Evolutionary conservation across 2,113 vertebrate genomes (phyloP), one percentile per base, ranked within the genome.

Genomic region (Ginglymostoma cirratum): DNA sequence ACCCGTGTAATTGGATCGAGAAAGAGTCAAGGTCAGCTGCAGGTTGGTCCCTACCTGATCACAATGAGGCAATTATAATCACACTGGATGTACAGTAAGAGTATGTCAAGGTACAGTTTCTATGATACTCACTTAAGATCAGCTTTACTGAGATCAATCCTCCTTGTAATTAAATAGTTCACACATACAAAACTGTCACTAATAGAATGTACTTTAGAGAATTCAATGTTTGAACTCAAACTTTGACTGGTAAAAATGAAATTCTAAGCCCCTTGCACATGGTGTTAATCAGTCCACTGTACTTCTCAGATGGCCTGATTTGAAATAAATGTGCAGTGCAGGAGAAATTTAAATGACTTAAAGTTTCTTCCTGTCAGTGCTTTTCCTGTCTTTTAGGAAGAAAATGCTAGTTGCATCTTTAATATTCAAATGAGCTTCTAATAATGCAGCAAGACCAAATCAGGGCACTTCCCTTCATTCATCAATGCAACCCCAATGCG

Each of bases 381-480:
- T 30, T 90, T 61, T 90, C 87, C 87, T 90, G 87, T 90, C 48
- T 6, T 90, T 90, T 90, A 52, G n/a, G 61, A 52, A 61, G 87
- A 12, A 61, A 30, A 27, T 14, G 30, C 3, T 19, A 61, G 30
- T 10, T 52, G 45, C 34, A 52, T 30, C 52, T 55, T 90, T 61
- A 55, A 65, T 61, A 61, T 61, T 61, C 5, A 61, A n/a, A 34
- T 55, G 23, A 90, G 34, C 87, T 30, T 65, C 61, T 61, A 90
- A 61, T 52, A 90, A 61, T 61, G 48, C 52, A 48, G 24, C 48
- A 55, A 17, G 24, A 45, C 23, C n/a, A 80, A 23, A 83, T 83
- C 23, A 61, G 14, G 6, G 45, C 14, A 14, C 23, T 90, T 90
- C 27, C 38, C 17, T 42, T n/a, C 87, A 89, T 48, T 10, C 55